These are phyloP conservation scores for Halotydeus destructor DNA, from an alignment of 1,140 invertebrate genomes.

Conservation along the genomic window DNA sequence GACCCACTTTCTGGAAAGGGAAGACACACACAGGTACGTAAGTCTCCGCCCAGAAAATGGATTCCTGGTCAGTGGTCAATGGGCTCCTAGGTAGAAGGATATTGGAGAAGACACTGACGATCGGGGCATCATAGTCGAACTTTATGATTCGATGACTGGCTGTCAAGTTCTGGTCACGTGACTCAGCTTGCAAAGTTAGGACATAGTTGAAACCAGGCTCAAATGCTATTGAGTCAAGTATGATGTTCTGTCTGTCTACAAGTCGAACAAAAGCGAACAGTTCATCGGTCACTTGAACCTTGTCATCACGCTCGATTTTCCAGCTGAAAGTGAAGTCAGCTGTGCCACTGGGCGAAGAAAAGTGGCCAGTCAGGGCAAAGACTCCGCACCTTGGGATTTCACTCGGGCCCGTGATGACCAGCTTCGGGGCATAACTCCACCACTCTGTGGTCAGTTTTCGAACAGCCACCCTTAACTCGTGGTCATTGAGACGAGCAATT, in stretches of 20 bases:
- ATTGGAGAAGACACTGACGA: constrained; percentile 8
- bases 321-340: constrained; percentile 10
- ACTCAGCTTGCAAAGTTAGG: constrained; percentile 5
- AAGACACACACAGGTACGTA: constrained; percentile 8
- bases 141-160: constrained; percentile 3
- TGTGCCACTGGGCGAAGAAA: constrained; percentile 16
- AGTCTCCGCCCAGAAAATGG: constrained; percentile 10
- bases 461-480: constrained; percentile 9
- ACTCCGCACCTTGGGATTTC: constrained; percentile 16
- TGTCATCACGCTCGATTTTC: constrained; percentile 4
- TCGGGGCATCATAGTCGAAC: constrained; percentile 10
- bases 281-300: background rate
- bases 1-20: constrained; percentile 8
- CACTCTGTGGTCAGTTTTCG: constrained; percentile 12
- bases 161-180: background rate
- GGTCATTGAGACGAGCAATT: constrained; percentile 12
- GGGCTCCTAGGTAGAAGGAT: constrained; percentile 5
- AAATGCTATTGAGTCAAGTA: constrained; percentile 4
- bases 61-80: constrained; percentile 1
- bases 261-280: background rate
- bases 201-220: constrained; percentile 3
- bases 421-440: constrained; percentile 14
- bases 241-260: constrained; percentile 3
- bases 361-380: constrained; percentile 16
- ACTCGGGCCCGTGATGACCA: constrained; percentile 10